phyloP scores from a whole-genome alignment of 1,140 invertebrate species.

The Chrysoperla carnea region DNA sequence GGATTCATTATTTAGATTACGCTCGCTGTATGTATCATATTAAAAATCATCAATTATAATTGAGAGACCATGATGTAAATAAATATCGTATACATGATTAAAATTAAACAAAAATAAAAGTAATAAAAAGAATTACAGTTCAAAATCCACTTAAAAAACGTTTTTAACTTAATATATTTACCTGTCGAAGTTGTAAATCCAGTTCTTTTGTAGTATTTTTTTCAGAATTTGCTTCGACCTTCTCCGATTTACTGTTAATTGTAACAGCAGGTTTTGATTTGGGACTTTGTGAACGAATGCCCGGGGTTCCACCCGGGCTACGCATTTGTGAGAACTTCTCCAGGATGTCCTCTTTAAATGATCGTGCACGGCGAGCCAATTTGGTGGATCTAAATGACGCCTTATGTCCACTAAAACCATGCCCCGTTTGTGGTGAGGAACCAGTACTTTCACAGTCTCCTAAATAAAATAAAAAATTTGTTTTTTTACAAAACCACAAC shows the following conservation, averaged over 20 bases:
- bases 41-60: too few species aligned
- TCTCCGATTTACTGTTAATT: too few species aligned
- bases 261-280: conserved; percentile 7
- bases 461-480: too few species aligned
- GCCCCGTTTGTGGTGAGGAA: conserved; percentile 17
- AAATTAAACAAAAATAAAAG: too few species aligned
- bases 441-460: conserved; percentile 14
- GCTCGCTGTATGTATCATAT: too few species aligned
- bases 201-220: conserved; percentile 16
- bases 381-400: conserved; percentile 54
- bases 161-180: not conserved
- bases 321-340: conserved; percentile 77
- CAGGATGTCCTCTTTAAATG: conserved; percentile 81
- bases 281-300: conserved; percentile 16
- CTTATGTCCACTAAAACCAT: conserved; percentile 31
- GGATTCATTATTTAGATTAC: not conserved
- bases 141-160: too few species aligned
- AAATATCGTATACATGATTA: too few species aligned
- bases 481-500: too few species aligned
- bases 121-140: too few species aligned
- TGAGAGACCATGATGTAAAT: too few species aligned
- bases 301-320: conserved; percentile 30
- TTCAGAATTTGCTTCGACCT: not conserved
- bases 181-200: conserved; percentile 16
- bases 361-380: conserved; percentile 63